These are phyloP conservation scores for Synodontis membranacea DNA, from an alignment of 2,113 vertebrate species.

Conservation along the genomic window DNA sequence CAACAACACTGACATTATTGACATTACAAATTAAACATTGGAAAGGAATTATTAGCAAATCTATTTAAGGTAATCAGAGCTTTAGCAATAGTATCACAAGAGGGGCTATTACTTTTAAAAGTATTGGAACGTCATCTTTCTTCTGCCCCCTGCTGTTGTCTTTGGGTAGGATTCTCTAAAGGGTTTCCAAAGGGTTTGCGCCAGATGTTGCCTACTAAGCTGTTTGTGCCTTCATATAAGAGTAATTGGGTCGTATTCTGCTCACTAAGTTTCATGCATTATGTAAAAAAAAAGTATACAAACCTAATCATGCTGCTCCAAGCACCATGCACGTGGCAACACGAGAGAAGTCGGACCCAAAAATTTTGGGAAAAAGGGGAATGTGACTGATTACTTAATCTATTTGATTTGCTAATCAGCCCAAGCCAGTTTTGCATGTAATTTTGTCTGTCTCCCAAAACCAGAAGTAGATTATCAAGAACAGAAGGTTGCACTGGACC, in stretches of 20 bases:
- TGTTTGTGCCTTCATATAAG: neutral
- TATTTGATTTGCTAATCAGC: neutral
- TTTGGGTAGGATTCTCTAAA: neutral
- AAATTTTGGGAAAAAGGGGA: neutral
- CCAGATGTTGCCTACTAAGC: neutral
- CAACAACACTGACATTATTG: too few species aligned
- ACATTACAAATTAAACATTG: neutral
- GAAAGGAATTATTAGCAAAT: neutral
- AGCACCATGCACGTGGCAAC: neutral
- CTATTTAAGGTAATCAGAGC: neutral
- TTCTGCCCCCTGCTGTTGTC: constrained; percentile 13
- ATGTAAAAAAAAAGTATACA: neutral
- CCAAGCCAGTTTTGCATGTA: neutral
- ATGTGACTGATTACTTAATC: neutral
- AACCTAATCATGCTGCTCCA: neutral
- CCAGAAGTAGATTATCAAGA: neutral
- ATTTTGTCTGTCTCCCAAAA: neutral
- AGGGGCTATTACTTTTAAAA: neutral
- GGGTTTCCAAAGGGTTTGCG: too few species aligned
- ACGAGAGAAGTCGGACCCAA: neutral
- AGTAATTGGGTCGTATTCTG: neutral
- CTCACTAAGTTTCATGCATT: neutral
- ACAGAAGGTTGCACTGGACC: neutral
- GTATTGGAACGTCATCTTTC: neutral
- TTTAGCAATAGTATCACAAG: neutral